These are phyloP conservation scores for Zaprionus obscuricornis DNA, from an alignment of 2,888 invertebrate species.

Conservation along the genomic window DNA sequence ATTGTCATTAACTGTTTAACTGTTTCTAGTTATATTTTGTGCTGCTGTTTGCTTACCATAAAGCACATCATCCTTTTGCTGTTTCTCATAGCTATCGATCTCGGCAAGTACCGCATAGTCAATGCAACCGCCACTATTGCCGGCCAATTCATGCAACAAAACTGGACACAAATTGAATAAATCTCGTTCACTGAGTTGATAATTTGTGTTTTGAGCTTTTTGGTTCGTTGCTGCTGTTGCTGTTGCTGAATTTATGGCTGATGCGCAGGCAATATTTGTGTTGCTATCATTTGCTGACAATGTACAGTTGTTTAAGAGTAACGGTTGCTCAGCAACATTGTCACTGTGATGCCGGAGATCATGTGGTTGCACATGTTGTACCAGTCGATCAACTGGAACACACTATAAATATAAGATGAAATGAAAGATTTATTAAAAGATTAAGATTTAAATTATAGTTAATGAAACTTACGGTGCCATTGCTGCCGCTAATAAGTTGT, in stretches of 20 bases:
- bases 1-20: too few relatives aligned
- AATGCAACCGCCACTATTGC: conserved; percentile 86
- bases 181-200: conserved; percentile 66
- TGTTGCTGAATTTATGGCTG: conserved; percentile 14
- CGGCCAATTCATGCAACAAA: conserved; percentile 87
- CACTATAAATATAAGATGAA: conserved; percentile 50
- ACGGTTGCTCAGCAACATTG: conserved; percentile 19
- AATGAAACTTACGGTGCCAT: conserved; percentile 51
- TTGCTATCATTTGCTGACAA: conserved; percentile 29
- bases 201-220: too few relatives aligned
- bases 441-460: not conserved
- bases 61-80: conserved; percentile 57
- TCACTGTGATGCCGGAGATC: conserved; percentile 50
- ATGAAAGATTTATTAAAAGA: not conserved
- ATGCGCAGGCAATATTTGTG: conserved; percentile 41
- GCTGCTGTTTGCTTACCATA: conserved; percentile 71
- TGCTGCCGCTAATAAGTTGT: conserved; percentile 82
- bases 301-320: conserved; percentile 53
- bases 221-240: conserved; percentile 14
- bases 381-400: conserved; percentile 62
- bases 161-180: conserved; percentile 87
- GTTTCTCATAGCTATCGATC: conserved; percentile 59
- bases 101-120: conserved; percentile 79
- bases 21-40: too few relatives aligned
- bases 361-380: conserved; percentile 74